A percentile compares a stretch with the other conserved stretches of the same genome.
Evolutionary conservation across 2,797 vertebrate species (phyloP).

Genomic region (Sorex maritimensis): DNA sequence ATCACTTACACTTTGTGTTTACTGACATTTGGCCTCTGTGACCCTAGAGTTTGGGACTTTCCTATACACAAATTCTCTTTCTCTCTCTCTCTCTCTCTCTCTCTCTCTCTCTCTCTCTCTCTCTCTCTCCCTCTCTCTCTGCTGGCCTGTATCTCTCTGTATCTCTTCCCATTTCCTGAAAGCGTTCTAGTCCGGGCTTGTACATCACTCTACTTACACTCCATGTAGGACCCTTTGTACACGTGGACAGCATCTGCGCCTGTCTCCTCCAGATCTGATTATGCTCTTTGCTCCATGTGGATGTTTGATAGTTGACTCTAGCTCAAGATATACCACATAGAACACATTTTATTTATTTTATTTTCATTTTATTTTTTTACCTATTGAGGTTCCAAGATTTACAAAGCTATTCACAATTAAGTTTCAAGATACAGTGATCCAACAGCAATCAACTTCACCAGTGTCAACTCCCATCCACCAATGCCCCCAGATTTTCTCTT

Average conservation of each 20-base stretch:
- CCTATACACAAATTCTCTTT: neutral
- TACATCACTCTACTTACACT: too few relatives aligned
- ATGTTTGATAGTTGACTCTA: neutral
- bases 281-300: neutral
- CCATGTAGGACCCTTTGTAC: neutral
- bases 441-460: too few relatives aligned
- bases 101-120: too few relatives aligned
- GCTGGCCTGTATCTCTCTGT: neutral
- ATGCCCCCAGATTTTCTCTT: neutral
- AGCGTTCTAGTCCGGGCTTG: neutral
- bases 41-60: neutral
- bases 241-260: neutral
- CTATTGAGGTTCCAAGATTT: too few relatives aligned
- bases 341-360: neutral
- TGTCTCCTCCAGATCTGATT: neutral
- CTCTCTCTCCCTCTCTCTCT: neutral
- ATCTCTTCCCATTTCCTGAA: neutral
- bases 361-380: too few relatives aligned
- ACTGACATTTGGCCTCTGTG: slow-evolving; percentile 34
- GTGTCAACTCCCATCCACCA: neutral
- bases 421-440: too few relatives aligned
- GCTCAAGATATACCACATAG: neutral
- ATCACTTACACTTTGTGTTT: slow-evolving; percentile 51
- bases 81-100: too few relatives aligned
- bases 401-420: too few relatives aligned